Conservation (phyloP, 2,888 invertebrate genomes). For the Amiota communis region DNA sequence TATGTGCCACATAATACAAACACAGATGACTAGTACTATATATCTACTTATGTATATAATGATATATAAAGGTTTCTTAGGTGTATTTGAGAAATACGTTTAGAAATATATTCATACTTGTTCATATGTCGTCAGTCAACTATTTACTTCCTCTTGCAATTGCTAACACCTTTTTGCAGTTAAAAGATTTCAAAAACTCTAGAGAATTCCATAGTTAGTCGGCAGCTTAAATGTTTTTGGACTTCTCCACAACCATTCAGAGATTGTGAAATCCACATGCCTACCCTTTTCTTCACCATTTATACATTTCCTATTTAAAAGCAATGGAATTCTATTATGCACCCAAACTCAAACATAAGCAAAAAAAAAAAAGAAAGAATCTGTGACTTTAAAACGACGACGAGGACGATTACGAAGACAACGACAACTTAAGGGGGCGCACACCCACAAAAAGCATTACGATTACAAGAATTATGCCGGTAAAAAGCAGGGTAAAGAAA, state of each 20-base stretch:
- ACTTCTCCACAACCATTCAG: too few relatives aligned
- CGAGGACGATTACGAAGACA: background rate
- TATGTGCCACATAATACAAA: conserved; percentile 26
- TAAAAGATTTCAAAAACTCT: conserved; percentile 22
- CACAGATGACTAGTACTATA: background rate
- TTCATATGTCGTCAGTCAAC: conserved; percentile 15
- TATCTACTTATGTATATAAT: background rate
- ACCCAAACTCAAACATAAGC: background rate
- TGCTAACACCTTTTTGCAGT: conserved; percentile 29
- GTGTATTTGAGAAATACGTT: background rate
- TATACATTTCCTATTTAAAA: background rate
- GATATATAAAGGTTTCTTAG: background rate
- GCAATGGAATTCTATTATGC: conserved; percentile 4
- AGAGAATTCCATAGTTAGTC: too few relatives aligned
- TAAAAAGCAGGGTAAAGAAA: background rate
- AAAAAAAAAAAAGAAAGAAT: too few relatives aligned
- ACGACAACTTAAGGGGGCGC: background rate
- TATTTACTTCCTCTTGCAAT: conserved; percentile 15
- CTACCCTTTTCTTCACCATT: too few relatives aligned
- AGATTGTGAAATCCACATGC: too few relatives aligned
- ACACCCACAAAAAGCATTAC: background rate
- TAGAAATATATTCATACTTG: background rate
- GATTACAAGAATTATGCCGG: conserved; percentile 3
- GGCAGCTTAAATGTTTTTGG: too few relatives aligned
- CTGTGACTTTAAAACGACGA: background rate